phyloP scores from a whole-genome alignment of 2,888 invertebrate species.

The Luperina testacea region DNA sequence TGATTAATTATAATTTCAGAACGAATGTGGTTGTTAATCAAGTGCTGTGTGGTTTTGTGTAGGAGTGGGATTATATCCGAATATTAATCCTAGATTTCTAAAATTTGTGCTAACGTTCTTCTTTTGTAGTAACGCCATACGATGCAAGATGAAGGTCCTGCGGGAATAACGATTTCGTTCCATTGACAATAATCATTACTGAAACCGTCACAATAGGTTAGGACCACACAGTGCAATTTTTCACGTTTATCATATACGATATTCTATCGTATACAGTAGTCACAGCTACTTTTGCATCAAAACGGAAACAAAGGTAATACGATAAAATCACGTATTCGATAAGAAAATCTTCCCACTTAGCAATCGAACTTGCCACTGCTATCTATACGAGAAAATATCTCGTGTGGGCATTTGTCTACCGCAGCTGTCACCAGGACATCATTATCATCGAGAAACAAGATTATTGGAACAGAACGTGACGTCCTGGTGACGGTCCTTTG shows the following conservation, averaged over 20 bases:
- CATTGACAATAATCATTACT: no score
- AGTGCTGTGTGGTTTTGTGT: neutral
- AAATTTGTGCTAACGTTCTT: neutral
- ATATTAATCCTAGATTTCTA: no score
- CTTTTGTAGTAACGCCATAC: neutral
- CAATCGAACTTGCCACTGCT: neutral
- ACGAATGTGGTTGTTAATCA: neutral
- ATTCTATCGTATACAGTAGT: neutral
- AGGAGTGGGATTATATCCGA: neutral
- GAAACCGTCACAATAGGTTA: neutral
- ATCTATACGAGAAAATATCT: no score
- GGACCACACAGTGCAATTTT: no score
- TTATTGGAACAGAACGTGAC: neutral
- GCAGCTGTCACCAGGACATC: neutral
- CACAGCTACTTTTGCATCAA: neutral
- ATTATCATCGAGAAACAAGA: neutral
- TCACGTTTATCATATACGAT: no score
- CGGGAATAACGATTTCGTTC: neutral
- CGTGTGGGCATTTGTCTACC: neutral
- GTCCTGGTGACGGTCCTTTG: neutral
- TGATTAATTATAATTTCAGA: neutral
- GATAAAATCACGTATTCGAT: neutral
- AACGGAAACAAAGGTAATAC: neutral
- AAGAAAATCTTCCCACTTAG: neutral
- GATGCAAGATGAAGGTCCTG: neutral